Evolutionary conservation across 2,888 invertebrate genomes (phyloP).

Genomic region (Abrostola triplasia): DNA sequence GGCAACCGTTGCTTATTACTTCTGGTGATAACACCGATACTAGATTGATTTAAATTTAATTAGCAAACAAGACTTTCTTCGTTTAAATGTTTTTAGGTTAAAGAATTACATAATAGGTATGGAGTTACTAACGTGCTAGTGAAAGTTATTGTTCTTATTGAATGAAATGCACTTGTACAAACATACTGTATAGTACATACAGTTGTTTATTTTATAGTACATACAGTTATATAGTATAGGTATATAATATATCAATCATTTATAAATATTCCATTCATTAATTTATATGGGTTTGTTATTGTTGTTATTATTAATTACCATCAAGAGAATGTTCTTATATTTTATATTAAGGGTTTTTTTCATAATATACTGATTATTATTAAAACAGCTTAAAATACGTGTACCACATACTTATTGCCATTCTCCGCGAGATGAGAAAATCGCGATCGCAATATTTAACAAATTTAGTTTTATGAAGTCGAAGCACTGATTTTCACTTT

Average conservation of each 20-base stretch:
- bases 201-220: no score
- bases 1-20: slow-evolving; percentile 23
- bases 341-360: no score
- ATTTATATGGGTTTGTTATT: not conserved
- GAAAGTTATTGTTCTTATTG: not conserved
- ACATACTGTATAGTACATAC: no score
- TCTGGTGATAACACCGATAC: slow-evolving; percentile 26
- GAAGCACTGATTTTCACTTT: not conserved
- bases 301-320: no score
- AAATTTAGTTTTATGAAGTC: not conserved
- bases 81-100: slow-evolving; percentile 6
- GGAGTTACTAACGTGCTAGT: slow-evolving; percentile 10
- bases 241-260: not conserved
- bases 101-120: slow-evolving; percentile 4
- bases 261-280: slow-evolving; percentile 1
- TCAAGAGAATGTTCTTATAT: no score
- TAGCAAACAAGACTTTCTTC: slow-evolving; percentile 3
- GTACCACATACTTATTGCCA: no score
- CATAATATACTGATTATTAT: no score
- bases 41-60: slow-evolving; percentile 13
- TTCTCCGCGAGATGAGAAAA: no score
- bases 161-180: not conserved
- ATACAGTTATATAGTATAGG: no score
- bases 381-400: no score
- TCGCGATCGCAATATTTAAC: not conserved